These are phyloP conservation scores for Crocuta crocuta DNA, from an alignment of 2,113 vertebrate genomes.

Conservation along the genomic window DNA sequence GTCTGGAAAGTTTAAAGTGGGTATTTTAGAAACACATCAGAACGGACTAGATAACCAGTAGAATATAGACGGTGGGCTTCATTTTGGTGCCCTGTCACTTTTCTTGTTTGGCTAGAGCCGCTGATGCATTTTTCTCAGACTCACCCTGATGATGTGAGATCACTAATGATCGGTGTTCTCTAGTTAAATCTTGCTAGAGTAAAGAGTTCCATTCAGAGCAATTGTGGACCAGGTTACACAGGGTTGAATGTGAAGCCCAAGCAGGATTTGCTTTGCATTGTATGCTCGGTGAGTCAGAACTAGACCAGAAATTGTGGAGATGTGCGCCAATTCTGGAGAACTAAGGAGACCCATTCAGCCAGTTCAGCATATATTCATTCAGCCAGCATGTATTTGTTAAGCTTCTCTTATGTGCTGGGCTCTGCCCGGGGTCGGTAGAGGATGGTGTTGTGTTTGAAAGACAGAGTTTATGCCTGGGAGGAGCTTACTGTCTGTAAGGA, in stretches of 20 bases:
- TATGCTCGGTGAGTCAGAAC: neutral
- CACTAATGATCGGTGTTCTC: neutral
- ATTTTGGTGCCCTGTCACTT: neutral
- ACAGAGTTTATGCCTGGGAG: neutral
- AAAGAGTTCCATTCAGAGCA: neutral
- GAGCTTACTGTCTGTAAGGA: neutral
- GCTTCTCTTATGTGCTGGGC: neutral
- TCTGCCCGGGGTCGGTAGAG: neutral
- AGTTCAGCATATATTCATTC: no score
- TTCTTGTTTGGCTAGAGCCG: neutral
- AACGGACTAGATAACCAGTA: neutral
- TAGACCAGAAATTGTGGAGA: neutral
- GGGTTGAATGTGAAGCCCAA: neutral
- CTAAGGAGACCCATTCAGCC: neutral
- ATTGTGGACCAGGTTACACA: rapidly evolving
- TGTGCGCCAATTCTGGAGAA: neutral
- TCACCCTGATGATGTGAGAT: neutral
- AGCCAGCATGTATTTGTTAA: neutral
- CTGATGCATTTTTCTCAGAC: neutral
- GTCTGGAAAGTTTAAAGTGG: slow-evolving; percentile 49
- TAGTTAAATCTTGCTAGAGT: neutral
- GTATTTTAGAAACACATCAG: neutral
- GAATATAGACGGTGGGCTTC: neutral
- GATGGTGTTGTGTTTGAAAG: neutral
- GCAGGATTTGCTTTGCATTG: neutral